Conservation (phyloP, 2,797 vertebrate species). For the Mormyrus hasselquistii region DNA sequence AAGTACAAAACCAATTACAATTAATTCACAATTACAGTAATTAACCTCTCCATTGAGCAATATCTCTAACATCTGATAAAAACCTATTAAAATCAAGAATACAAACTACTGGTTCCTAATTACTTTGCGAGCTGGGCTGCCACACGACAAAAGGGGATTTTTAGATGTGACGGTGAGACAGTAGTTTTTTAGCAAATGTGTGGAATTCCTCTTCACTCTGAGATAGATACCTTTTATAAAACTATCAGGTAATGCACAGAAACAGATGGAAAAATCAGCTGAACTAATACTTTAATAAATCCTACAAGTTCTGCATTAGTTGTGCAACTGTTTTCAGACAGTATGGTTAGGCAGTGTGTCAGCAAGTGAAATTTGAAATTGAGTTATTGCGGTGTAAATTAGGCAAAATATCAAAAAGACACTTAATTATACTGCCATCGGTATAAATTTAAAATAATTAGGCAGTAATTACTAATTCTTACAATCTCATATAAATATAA, state of each 20-base stretch:
- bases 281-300: not conserved
- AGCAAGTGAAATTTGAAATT: not conserved
- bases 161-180: not conserved
- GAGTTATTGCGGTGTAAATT: not conserved
- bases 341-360: not conserved
- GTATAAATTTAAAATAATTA: conserved; percentile 4
- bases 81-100: conserved; percentile 2
- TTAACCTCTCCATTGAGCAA: conserved; percentile 12
- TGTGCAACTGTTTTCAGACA: not conserved
- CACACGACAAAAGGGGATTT: conserved; percentile 5
- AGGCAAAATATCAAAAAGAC: not conserved
- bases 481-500: not conserved
- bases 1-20: not conserved
- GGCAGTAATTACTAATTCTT: conserved; percentile 9
- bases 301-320: not conserved
- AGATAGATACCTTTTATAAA: not conserved
- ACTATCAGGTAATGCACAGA: not conserved
- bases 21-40: conserved; percentile 12
- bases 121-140: not conserved
- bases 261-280: not conserved
- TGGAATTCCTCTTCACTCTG: not conserved
- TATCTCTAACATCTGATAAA: conserved; percentile 7
- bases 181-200: not conserved
- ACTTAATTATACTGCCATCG: not conserved
- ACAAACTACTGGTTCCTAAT: not conserved